A percentile compares a stretch with the other conserved stretches of the same genome.
Conservation (phyloP, 2,888 invertebrate species). For the Calameuta pallipes region DNA sequence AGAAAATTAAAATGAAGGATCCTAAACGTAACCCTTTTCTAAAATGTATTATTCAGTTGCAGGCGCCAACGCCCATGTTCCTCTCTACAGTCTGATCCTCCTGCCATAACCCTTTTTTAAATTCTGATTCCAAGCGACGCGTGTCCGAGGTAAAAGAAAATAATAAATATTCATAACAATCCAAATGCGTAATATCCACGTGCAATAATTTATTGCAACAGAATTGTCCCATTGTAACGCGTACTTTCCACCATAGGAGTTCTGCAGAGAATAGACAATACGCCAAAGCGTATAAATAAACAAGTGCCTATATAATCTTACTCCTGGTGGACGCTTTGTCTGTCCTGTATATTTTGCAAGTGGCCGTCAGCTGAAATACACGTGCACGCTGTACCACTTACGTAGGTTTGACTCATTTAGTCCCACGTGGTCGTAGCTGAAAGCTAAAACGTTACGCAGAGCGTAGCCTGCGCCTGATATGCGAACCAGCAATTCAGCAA, state of each 20-base stretch:
- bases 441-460: not conserved
- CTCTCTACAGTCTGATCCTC: not conserved
- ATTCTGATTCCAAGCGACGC: too few relatives aligned
- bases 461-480: not conserved
- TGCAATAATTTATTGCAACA: not conserved
- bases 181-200: not conserved
- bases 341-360: slow-evolving; percentile 25
- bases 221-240: not conserved
- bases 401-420: slow-evolving; percentile 38
- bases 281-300: not conserved
- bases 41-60: slow-evolving; percentile 3
- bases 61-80: not conserved
- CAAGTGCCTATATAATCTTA: not conserved
- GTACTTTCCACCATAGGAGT: not conserved
- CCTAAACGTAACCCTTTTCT: not conserved
- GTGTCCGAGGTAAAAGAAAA: not conserved
- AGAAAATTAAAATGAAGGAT: not conserved
- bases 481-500: not conserved
- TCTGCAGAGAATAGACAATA: not conserved
- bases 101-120: not conserved
- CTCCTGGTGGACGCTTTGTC: slow-evolving; percentile 21
- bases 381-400: slow-evolving; percentile 26
- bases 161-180: not conserved
- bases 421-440: not conserved
- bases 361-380: slow-evolving; percentile 31